phyloP scores from a whole-genome alignment of 2,113 vertebrate genomes.

The Isichthys henryi region DNA sequence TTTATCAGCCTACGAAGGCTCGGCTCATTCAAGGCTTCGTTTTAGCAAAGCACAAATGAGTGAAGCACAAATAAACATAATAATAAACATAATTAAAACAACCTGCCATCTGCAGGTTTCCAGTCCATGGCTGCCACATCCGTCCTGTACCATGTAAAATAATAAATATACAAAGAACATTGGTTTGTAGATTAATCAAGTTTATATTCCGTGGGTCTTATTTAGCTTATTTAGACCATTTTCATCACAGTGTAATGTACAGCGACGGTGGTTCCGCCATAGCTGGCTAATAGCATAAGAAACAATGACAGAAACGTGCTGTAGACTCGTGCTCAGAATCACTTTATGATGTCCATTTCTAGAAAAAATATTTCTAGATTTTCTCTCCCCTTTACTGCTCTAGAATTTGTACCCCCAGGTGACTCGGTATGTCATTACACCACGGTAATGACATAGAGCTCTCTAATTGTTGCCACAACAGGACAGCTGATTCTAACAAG shows the following conservation, averaged over 20 bases:
- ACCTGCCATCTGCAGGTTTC: background rate
- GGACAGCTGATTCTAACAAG: background rate
- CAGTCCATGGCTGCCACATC: background rate
- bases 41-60: background rate
- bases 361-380: background rate
- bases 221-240: background rate
- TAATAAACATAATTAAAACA: background rate
- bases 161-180: background rate
- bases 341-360: background rate
- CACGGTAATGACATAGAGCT: background rate
- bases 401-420: background rate
- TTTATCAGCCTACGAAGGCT: background rate
- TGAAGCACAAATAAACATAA: background rate
- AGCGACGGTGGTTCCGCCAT: background rate
- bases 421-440: too few species aligned
- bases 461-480: background rate
- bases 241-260: background rate
- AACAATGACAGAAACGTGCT: background rate
- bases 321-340: background rate
- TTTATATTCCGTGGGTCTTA: background rate
- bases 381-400: background rate
- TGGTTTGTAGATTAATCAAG: background rate
- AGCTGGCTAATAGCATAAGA: background rate
- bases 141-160: background rate
- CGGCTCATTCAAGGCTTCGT: background rate